These are phyloP conservation scores for Nasonovia ribisnigri DNA, from an alignment of 2,888 invertebrate genomes.

Conservation along the genomic window DNA sequence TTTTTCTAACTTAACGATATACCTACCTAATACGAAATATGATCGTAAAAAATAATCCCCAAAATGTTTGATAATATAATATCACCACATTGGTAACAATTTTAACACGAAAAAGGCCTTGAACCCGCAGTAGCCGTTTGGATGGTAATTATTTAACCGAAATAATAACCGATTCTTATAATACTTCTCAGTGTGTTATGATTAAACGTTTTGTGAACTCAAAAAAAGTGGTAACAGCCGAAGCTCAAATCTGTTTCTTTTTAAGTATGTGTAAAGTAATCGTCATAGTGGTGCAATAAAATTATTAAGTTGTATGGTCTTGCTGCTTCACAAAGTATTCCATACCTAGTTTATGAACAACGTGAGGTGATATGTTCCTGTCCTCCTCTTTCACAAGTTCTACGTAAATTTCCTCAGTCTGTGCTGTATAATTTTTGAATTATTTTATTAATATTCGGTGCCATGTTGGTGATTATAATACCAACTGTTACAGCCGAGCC, in stretches of 20 bases:
- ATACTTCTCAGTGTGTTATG: neutral
- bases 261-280: neutral
- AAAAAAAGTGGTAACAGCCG: neutral
- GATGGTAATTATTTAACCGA: neutral
- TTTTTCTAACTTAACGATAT: neutral
- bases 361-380: neutral
- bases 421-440: neutral
- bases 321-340: neutral
- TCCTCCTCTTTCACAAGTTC: neutral
- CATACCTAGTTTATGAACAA: neutral
- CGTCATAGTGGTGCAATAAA: neutral
- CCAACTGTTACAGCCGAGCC: neutral
- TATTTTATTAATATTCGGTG: slow-evolving; percentile 1
- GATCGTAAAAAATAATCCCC: neutral
- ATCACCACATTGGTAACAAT: neutral
- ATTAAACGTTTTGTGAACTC: neutral
- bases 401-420: neutral
- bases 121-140: neutral
- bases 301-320: neutral
- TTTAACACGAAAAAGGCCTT: neutral
- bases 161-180: neutral
- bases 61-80: neutral
- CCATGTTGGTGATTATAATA: slow-evolving; percentile 14
- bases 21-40: neutral
- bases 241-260: neutral